Evolutionary conservation across 1,140 invertebrate genomes (phyloP).

Genomic region (Cephus cinctus): DNA sequence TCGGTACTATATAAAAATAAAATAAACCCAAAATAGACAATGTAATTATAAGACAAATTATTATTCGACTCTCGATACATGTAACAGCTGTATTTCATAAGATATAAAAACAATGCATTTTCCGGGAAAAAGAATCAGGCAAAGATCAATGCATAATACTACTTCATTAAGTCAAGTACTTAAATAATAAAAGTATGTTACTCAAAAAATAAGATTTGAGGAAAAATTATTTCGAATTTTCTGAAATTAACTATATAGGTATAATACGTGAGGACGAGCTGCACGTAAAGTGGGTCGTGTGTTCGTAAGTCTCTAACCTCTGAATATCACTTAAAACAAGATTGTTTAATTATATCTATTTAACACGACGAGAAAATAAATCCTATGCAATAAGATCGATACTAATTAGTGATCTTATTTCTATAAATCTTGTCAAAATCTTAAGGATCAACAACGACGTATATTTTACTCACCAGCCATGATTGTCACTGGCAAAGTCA

Average conservation of each 20-base stretch:
- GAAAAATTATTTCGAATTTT: neutral
- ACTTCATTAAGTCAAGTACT: neutral
- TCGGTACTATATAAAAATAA: too few relatives aligned
- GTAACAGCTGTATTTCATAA: too few relatives aligned
- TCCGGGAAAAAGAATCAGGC: too few relatives aligned
- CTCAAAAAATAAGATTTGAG: neutral
- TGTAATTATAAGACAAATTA: too few relatives aligned
- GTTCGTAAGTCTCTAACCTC: neutral
- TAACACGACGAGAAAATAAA: constrained; percentile 1
- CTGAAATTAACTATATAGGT: neutral
- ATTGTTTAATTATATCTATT: neutral
- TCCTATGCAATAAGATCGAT: neutral
- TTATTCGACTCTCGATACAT: too few relatives aligned
- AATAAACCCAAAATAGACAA: too few relatives aligned
- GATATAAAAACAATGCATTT: too few relatives aligned
- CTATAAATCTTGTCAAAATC: neutral
- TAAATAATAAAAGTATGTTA: neutral
- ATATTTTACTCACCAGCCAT: constrained; percentile 51
- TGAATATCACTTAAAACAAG: neutral
- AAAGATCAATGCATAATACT: neutral
- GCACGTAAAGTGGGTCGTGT: neutral
- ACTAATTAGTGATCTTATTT: neutral
- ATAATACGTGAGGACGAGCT: neutral
- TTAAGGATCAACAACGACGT: constrained; percentile 1
- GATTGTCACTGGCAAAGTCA: constrained; percentile 49